phyloP scores from a whole-genome alignment of 2,888 invertebrate genomes.

The Chloromyia formosa region DNA sequence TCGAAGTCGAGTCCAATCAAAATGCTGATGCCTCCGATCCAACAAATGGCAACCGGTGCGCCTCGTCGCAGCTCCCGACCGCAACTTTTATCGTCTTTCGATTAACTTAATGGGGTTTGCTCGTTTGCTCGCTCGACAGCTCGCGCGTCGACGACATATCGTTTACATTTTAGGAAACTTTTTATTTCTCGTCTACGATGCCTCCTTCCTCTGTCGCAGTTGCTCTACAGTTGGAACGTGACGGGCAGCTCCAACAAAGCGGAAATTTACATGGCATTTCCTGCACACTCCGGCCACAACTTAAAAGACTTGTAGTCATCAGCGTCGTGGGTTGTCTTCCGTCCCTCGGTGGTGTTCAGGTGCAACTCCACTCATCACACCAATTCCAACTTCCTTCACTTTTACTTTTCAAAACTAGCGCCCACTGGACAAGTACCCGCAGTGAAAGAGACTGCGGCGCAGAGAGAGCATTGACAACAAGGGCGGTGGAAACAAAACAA shows the following conservation, averaged over 20 bases:
- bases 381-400: conserved; percentile 3
- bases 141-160: neutral
- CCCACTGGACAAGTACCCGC: neutral
- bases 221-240: too few species aligned
- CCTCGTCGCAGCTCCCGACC: too few species aligned
- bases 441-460: neutral
- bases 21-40: neutral
- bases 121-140: too few species aligned
- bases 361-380: too few species aligned
- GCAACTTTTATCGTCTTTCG: too few species aligned
- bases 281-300: neutral
- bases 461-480: neutral
- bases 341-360: too few species aligned
- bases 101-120: too few species aligned
- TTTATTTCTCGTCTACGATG: neutral
- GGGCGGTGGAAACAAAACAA: neutral
- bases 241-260: too few species aligned
- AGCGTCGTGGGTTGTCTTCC: too few species aligned
- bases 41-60: neutral
- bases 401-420: conserved; percentile 34
- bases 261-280: conserved; percentile 4
- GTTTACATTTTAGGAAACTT: neutral
- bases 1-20: neutral
- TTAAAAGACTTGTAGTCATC: neutral
- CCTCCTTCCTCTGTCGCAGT: too few species aligned